These are phyloP conservation scores for Zophobas morio DNA, from an alignment of 1,140 invertebrate species.

Conservation along the genomic window DNA sequence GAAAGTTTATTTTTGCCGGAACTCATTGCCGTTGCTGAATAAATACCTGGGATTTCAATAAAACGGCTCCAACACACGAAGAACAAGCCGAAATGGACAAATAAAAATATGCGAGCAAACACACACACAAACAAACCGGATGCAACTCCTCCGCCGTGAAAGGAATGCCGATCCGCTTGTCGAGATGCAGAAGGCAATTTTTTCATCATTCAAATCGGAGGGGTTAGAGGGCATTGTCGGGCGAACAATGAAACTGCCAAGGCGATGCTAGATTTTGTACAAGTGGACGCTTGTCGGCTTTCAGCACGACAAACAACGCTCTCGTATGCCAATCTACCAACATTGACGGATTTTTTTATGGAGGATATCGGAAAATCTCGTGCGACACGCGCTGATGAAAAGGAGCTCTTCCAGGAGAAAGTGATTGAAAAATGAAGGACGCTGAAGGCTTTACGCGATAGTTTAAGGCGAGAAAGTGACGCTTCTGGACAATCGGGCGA, in stretches of 20 bases:
- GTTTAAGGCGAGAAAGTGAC: no score
- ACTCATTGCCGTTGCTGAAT: conserved; percentile 41
- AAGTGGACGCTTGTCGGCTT: conserved; percentile 46
- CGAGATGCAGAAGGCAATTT: conserved; percentile 25
- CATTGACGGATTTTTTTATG: no score
- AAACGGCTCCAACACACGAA: conserved; percentile 27
- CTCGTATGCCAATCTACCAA: conserved; percentile 24
- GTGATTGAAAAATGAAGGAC: no score
- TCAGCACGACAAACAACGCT: conserved; percentile 37
- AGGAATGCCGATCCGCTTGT: conserved; percentile 33
- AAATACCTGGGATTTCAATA: conserved; percentile 49
- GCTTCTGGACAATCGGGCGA: no score
- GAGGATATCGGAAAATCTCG: no score
- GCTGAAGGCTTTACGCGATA: no score
- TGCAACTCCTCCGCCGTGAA: conserved; percentile 26
- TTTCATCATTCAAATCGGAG: conserved; percentile 35
- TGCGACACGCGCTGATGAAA: no score
- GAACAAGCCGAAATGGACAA: conserved; percentile 44
- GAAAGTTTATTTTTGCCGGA: conserved; percentile 39
- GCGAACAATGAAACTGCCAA: conserved; percentile 23
- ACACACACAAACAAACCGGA: conserved; percentile 18
- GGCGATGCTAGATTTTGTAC: conserved; percentile 23
- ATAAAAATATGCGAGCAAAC: conserved; percentile 47
- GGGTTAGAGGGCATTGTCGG: conserved; percentile 29
- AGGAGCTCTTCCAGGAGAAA: no score